Evolutionary conservation across 1,140 invertebrate genomes (phyloP).

Genomic region (Zelostemma sp.): DNA sequence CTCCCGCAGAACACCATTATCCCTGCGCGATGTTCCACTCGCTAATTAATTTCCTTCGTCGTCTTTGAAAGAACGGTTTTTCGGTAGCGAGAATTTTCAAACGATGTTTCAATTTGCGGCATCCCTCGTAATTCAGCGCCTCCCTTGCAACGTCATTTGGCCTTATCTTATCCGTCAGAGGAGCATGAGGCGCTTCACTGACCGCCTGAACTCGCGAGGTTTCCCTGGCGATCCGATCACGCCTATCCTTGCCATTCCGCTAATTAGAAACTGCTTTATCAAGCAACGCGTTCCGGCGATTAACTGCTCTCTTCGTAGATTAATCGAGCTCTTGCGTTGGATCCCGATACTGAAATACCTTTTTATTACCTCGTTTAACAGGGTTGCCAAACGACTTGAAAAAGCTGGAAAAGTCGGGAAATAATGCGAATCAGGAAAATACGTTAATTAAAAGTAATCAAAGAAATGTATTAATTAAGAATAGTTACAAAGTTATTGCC

Average conservation of each 20-base stretch:
- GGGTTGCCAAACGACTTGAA: no score
- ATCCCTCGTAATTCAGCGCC: constrained; percentile 35
- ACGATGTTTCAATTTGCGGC: constrained; percentile 52
- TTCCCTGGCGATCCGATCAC: constrained; percentile 54
- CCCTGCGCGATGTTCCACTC: no score
- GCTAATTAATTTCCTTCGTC: no score
- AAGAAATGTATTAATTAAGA: no score
- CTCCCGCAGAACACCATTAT: no score
- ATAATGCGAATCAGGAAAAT: no score
- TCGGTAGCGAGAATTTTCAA: constrained; percentile 19
- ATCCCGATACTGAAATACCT: no score
- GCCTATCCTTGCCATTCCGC: constrained; percentile 53
- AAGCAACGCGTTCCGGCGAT: constrained; percentile 56
- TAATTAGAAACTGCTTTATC: constrained; percentile 65
- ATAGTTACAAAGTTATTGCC: no score
- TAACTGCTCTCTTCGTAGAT: constrained; percentile 55
- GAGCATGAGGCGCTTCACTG: constrained; percentile 35
- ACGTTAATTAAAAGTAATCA: no score
- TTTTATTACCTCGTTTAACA: no score
- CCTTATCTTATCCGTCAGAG: constrained; percentile 28
- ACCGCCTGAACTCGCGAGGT: constrained; percentile 32
- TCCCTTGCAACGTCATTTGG: constrained; percentile 21
- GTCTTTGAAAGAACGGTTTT: no score
- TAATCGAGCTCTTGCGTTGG: constrained; percentile 42
- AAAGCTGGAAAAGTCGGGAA: no score